Percentiles rank a stretch among this genome's conserved stretches.
These are phyloP conservation scores for Pogonus chalceus DNA, from an alignment of 1,140 invertebrate genomes.

Conservation along the genomic window DNA sequence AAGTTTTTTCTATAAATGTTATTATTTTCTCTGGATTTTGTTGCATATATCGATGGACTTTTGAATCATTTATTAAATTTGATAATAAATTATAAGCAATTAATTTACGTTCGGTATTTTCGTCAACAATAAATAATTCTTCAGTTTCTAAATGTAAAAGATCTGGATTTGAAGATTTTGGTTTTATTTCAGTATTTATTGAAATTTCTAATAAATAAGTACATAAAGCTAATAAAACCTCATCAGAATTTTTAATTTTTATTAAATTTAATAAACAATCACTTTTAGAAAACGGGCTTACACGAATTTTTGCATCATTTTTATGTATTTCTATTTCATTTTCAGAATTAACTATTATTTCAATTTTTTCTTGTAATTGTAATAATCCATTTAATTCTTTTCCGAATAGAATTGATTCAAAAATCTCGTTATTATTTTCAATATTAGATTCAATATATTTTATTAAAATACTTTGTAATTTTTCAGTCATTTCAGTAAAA, in stretches of 20 bases:
- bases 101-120: background rate
- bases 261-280: background rate
- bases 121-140: background rate
- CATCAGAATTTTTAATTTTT: slow-evolving; percentile 8
- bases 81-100: slow-evolving; percentile 20
- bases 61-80: slow-evolving; percentile 29
- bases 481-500: slow-evolving; percentile 15
- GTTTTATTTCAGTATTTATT: background rate
- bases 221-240: slow-evolving; percentile 28
- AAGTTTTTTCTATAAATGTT: slow-evolving; percentile 23
- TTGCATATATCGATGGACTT: slow-evolving; percentile 31
- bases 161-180: too few species aligned
- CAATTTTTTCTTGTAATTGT: slow-evolving; percentile 17
- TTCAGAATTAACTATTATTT: slow-evolving; percentile 7
- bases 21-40: slow-evolving; percentile 29
- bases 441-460: slow-evolving; percentile 16
- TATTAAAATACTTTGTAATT: slow-evolving; percentile 21
- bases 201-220: slow-evolving; percentile 22
- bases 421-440: slow-evolving; percentile 13
- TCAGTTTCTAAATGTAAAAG: too few species aligned
- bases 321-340: too few species aligned
- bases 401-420: slow-evolving; percentile 25
- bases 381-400: slow-evolving; percentile 11
- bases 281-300: background rate
- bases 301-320: background rate